Percentiles rank a stretch among this genome's conserved stretches.
Conservation (phyloP, 2,888 invertebrate species). For the Gymnoscelis rufifasciata region DNA sequence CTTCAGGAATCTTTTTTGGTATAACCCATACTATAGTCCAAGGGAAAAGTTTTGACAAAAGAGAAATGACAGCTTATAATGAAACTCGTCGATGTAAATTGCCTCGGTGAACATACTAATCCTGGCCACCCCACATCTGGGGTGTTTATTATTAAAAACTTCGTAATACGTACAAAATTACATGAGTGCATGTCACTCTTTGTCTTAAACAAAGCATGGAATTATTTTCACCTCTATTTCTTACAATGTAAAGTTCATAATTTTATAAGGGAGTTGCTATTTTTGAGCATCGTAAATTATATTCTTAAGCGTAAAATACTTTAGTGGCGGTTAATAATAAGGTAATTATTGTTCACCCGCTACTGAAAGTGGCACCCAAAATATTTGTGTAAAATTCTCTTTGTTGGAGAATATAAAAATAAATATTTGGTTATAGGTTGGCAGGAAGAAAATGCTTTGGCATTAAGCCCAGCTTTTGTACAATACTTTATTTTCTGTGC, state of each 20-base stretch:
- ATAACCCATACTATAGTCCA: too few relatives aligned
- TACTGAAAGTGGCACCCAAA: constrained; percentile 19
- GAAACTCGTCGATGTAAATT: background rate
- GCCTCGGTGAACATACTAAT: constrained; percentile 15
- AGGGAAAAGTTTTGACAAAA: too few relatives aligned
- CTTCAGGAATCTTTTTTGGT: too few relatives aligned
- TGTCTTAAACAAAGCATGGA: constrained; percentile 35
- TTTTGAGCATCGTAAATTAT: constrained; percentile 59
- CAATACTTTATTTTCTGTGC: too few relatives aligned
- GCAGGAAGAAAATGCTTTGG: too few relatives aligned
- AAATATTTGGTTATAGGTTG: too few relatives aligned
- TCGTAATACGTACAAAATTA: constrained; percentile 57
- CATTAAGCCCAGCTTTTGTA: too few relatives aligned
- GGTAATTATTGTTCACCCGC: constrained; percentile 45
- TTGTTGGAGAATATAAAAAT: too few relatives aligned
- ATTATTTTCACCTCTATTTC: constrained; percentile 3
- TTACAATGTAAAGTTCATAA: constrained; percentile 8
- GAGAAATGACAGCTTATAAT: too few relatives aligned
- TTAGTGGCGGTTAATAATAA: constrained; percentile 47
- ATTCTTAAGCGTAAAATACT: constrained; percentile 53
- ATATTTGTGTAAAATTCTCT: constrained; percentile 26
- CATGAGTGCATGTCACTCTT: constrained; percentile 54
- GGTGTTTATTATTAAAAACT: constrained; percentile 54
- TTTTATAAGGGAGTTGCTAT: constrained; percentile 36
- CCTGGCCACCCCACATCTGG: constrained; percentile 29